Base-by-base conservation (phyloP, 2,113 vertebrate species). In the Perca flavescens region DNA sequence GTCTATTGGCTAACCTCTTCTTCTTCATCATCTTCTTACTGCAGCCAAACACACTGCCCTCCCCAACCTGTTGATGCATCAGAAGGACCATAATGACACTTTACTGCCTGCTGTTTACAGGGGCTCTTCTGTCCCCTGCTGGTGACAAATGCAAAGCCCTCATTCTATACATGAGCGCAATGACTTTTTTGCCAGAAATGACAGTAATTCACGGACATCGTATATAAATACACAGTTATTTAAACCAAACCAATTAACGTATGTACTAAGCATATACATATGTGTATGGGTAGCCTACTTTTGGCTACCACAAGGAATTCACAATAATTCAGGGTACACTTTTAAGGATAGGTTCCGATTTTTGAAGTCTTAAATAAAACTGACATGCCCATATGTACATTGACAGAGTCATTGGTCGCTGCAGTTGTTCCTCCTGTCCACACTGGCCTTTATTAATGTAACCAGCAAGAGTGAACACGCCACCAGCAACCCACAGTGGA, bases 111-210 rank as follows among this genome's bases (percentile, higher is more conserved):
- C 36, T 46, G 16, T 62, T 68, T 50, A 28, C 6, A 49, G 2
- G 50, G 19, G 2, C 40, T 74, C 77, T 86, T 31, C 56, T 79
- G 85, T 91, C 90, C 83, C 57, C 91, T 91, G 78, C 65, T 91
- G 94, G 89, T 52, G 14, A 49, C 5, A 60, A n/a, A 50, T 7
- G 36, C 8, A 63, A 57, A 56, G 2, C 7, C 7, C 14, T 19
- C 21, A 28, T 16, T 22, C 47, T 47, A 43, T 47, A 65, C 12
- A 7, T 34, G 2, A 16, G 8, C 40, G 0, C 16, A 22, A 57
- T 40, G 4, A 5, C 22, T 65, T 5, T 5, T 16, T 28, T 22
- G n/a, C 1, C 6, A 36, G 12, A 50, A 62, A 40, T 54, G 14
- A 53, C 28, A 36, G 12, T 50, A 14, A 52, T 17, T 34, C 12